Conservation (phyloP, 1,140 invertebrate species). For the Stegodyphus mimosarum region DNA sequence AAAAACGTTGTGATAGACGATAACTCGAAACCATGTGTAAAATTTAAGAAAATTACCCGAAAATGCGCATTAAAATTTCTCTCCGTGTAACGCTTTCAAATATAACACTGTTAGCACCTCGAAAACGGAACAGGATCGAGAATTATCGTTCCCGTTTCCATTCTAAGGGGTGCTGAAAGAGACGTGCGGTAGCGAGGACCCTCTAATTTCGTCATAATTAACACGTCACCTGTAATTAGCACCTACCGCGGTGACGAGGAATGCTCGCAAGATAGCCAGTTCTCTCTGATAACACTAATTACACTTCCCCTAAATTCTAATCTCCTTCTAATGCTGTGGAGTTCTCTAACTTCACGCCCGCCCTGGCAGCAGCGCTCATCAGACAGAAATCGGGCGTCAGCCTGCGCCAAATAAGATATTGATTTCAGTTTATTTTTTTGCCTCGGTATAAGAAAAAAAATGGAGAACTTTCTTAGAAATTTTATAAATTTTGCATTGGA, state of each 20-base stretch:
- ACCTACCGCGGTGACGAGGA: conserved; percentile 31
- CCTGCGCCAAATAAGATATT: no score
- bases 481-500: not conserved
- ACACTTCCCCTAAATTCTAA: conserved; percentile 35
- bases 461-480: no score
- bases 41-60: no score
- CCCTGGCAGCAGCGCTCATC: no score
- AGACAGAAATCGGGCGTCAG: no score
- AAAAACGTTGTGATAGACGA: no score
- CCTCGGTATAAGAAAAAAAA: no score
- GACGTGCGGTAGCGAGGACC: conserved; percentile 40
- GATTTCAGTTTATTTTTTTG: no score
- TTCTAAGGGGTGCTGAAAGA: conserved; percentile 8
- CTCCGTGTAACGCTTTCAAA: no score
- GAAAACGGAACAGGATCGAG: not conserved
- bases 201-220: conserved; percentile 58
- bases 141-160: not conserved
- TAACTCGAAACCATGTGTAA: no score
- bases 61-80: no score
- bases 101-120: not conserved
- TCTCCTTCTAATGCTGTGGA: conserved; percentile 40
- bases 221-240: conserved; percentile 57
- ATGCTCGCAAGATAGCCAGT: conserved; percentile 17
- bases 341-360: conserved; percentile 9
- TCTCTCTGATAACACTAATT: conserved; percentile 52